These are phyloP conservation scores for Hemibagrus wyckioides DNA, from an alignment of 2,113 vertebrate genomes.

Conservation along the genomic window DNA sequence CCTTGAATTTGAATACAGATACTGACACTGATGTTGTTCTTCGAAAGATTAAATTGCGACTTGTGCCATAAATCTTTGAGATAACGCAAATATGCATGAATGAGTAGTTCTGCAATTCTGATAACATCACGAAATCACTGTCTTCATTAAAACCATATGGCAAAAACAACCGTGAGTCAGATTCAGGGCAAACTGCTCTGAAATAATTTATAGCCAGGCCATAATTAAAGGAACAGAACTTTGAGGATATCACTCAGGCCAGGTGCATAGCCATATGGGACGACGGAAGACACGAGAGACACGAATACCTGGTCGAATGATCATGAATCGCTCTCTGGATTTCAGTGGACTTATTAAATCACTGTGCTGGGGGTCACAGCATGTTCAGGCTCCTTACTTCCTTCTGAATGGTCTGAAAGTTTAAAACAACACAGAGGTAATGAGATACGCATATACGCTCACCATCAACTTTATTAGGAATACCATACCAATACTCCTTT, in stretches of 20 bases:
- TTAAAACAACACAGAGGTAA: slow-evolving; percentile 7
- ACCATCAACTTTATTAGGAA: not conserved
- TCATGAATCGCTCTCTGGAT: not conserved
- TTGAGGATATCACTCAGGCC: slow-evolving; percentile 29
- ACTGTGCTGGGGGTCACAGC: not conserved
- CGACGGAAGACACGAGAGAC: not conserved
- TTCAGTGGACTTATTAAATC: slow-evolving; percentile 19
- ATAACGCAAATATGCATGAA: slow-evolving; percentile 41
- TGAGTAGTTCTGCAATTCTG: slow-evolving; percentile 31
- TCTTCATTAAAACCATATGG: slow-evolving; percentile 54
- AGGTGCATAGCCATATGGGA: not conserved
- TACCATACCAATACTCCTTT: not conserved
- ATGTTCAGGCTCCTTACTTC: not conserved
- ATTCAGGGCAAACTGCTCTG: not conserved
- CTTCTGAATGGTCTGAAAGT: not conserved
- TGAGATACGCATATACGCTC: not conserved
- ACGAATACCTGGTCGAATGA: not conserved
- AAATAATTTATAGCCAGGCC: slow-evolving; percentile 33
- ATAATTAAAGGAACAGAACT: slow-evolving; percentile 32
- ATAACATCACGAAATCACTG: slow-evolving; percentile 44
- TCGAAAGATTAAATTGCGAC: slow-evolving; percentile 17
- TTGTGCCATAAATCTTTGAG: slow-evolving; percentile 42
- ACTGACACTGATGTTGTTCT: not conserved
- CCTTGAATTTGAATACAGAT: slow-evolving; percentile 20
- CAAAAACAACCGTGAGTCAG: slow-evolving; percentile 24